phyloP scores from a whole-genome alignment of 2,888 invertebrate species.

The Noctuana brunneofusca region DNA sequence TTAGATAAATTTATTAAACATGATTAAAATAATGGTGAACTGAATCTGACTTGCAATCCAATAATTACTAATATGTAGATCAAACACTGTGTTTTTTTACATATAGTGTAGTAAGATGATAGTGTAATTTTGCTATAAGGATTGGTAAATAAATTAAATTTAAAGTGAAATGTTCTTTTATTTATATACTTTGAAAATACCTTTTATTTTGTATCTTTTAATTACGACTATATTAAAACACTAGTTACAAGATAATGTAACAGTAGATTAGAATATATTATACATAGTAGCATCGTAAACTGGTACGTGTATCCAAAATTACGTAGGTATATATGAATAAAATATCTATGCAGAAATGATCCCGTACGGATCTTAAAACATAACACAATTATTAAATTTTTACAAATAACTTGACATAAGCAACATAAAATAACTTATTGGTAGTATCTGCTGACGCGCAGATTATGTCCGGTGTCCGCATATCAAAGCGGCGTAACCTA shows the following conservation, averaged over 20 bases:
- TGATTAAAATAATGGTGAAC: conserved; percentile 17
- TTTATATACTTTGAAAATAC: background rate
- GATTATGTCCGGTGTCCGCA: conserved; percentile 45
- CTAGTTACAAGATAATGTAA: no score
- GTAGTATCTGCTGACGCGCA: background rate
- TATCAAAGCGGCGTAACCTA: conserved; percentile 79
- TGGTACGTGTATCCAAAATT: no score
- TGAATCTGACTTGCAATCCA: conserved; percentile 27
- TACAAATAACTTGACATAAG: no score
- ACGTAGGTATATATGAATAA: no score
- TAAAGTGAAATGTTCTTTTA: conserved; percentile 49
- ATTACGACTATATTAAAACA: no score
- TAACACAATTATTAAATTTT: no score
- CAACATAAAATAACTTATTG: no score
- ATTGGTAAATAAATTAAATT: conserved; percentile 71
- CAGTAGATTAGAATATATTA: no score
- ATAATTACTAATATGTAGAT: conserved; percentile 42
- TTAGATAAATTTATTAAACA: conserved; percentile 18
- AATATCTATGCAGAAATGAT: no score
- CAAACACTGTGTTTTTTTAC: conserved; percentile 50
- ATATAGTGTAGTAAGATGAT: conserved; percentile 54
- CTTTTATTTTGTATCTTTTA: background rate
- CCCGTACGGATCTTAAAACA: no score
- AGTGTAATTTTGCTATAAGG: conserved; percentile 69
- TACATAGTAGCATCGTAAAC: no score